These are phyloP conservation scores for Nothoprocta pentlandii DNA, from an alignment of 2,113 vertebrate genomes.

Conservation along the genomic window DNA sequence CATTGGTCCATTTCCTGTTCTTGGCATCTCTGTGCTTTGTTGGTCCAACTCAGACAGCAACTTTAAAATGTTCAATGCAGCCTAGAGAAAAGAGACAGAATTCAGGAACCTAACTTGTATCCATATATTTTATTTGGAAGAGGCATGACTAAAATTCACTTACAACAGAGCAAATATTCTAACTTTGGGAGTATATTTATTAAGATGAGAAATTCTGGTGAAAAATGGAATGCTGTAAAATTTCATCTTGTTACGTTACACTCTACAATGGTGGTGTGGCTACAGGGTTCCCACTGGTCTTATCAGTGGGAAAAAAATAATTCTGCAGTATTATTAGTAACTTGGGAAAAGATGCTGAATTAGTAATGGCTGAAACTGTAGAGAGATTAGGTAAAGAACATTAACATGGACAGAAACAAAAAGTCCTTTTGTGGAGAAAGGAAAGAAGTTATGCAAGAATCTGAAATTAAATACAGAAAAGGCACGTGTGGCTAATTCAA, in stretches of 20 bases:
- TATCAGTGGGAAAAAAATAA: not conserved
- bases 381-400: not conserved
- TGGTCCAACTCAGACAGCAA: conserved; percentile 97
- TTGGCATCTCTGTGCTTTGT: conserved; percentile 88
- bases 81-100: conserved; percentile 76
- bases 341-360: not conserved
- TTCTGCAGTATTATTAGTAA: not conserved
- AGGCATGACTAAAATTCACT: not conserved
- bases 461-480: not conserved
- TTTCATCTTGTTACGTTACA: not conserved
- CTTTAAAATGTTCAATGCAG: conserved; percentile 96
- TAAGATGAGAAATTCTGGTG: not conserved
- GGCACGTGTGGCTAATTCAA: not conserved
- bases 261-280: not conserved
- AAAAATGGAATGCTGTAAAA: not conserved
- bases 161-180: not conserved
- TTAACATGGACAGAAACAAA: not conserved
- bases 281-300: not conserved
- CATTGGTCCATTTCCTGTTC: conserved; percentile 94
- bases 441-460: not conserved
- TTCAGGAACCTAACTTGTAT: not conserved
- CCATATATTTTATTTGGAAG: not conserved
- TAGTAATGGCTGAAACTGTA: not conserved
- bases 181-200: not conserved
- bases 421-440: not conserved